These are phyloP conservation scores for Periophthalmus magnuspinnatus DNA, from an alignment of 2,797 vertebrate species.

Conservation along the genomic window DNA sequence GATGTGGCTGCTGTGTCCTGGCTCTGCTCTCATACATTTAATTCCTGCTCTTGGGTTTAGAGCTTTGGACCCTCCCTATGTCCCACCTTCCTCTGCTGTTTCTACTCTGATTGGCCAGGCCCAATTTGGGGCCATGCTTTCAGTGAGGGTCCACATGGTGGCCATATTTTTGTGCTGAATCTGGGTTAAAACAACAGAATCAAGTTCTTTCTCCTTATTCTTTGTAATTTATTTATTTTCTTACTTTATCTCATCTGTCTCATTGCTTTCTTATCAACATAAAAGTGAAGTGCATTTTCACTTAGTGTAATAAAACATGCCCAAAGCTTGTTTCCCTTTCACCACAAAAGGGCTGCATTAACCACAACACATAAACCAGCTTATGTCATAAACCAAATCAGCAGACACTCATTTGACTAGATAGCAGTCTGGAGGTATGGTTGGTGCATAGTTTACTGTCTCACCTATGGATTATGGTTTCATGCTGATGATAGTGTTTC, in stretches of 20 bases:
- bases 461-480: constrained; percentile 43
- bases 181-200: constrained; percentile 77
- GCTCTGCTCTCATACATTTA: constrained; percentile 47
- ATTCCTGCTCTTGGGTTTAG: constrained; percentile 32
- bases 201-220: constrained; percentile 27
- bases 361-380: constrained; percentile 18
- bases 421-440: constrained; percentile 10
- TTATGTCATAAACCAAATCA: constrained; percentile 20
- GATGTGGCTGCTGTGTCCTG: constrained; percentile 48
- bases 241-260: constrained; percentile 47
- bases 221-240: constrained; percentile 39
- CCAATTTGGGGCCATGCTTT: constrained; percentile 50
- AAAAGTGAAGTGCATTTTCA: constrained; percentile 21
- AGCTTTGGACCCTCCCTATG: constrained; percentile 43
- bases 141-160: constrained; percentile 71
- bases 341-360: background rate
- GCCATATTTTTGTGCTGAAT: constrained; percentile 70
- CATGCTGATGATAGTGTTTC: constrained; percentile 40
- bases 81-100: constrained; percentile 35
- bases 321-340: background rate
- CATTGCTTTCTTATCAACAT: constrained; percentile 10
- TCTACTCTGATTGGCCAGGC: constrained; percentile 55
- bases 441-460: constrained; percentile 38
- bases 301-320: background rate
- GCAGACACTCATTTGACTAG: constrained; percentile 14